Percentiles rank a stretch among this genome's conserved stretches.
Conservation (phyloP, 2,797 vertebrate species). For the Rhinogobio ventralis region DNA sequence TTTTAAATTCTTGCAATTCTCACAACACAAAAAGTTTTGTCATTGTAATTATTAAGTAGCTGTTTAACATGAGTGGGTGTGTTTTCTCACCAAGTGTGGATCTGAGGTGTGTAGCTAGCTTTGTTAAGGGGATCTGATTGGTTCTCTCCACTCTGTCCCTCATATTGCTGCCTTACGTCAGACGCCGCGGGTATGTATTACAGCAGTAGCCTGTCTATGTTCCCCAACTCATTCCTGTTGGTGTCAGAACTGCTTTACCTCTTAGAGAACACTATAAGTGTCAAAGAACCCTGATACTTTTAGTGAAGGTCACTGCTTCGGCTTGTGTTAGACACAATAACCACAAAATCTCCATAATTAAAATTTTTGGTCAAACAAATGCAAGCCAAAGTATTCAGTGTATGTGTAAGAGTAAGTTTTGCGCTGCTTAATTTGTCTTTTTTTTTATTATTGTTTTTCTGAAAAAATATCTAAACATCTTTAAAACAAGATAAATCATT, state of each 20-base stretch:
- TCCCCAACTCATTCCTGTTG: constrained; percentile 47
- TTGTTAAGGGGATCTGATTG: constrained; percentile 69
- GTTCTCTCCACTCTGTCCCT: constrained; percentile 84
- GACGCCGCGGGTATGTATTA: constrained; percentile 91
- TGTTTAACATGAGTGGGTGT: not conserved
- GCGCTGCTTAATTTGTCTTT: not conserved
- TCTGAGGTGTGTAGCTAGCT: constrained; percentile 34
- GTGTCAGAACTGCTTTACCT: constrained; percentile 35
- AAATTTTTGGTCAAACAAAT: constrained; percentile 17
- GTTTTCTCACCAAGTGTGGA: constrained; percentile 21
- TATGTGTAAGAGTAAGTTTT: constrained; percentile 1
- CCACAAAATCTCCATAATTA: not conserved
- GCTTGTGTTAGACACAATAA: constrained; percentile 11
- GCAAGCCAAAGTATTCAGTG: constrained; percentile 38
- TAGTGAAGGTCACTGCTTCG: constrained; percentile 16
- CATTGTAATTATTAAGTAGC: not conserved
- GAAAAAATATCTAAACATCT: not conserved
- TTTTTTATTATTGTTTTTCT: constrained; percentile 14
- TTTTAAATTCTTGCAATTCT: not conserved
- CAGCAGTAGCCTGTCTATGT: constrained; percentile 63
- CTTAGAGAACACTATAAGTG: constrained; percentile 7
- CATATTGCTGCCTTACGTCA: constrained; percentile 82
- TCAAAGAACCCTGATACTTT: constrained; percentile 12
- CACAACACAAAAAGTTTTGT: not conserved
- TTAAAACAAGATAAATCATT: not conserved